phyloP scores from a whole-genome alignment of 2,113 vertebrate genomes.

The Crotalus viridis region DNA sequence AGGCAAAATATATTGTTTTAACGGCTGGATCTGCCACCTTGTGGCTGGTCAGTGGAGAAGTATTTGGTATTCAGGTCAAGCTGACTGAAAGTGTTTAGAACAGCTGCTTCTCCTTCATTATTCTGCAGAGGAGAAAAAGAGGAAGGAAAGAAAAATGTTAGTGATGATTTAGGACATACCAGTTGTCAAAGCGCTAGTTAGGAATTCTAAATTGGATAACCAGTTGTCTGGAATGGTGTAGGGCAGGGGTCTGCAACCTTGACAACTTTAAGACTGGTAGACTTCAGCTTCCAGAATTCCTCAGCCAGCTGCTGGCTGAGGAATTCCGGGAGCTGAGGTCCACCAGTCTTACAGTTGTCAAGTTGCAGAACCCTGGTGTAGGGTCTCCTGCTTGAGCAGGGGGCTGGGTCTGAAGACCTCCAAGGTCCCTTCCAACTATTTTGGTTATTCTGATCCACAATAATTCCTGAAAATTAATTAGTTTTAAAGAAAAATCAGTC shows the following conservation, averaged over 20 bases:
- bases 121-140: background rate
- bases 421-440: too few species aligned
- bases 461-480: accelerated
- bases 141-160: background rate
- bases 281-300: too few species aligned
- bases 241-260: too few species aligned
- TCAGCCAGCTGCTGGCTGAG: too few species aligned
- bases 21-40: conserved; percentile 7
- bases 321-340: too few species aligned
- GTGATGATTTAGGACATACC: background rate
- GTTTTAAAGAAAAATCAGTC: background rate
- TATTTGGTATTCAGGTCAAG: background rate
- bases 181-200: background rate
- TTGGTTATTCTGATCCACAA: background rate
- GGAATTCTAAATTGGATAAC: background rate
- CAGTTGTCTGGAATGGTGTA: too few species aligned
- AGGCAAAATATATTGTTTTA: background rate
- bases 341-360: too few species aligned
- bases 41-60: background rate
- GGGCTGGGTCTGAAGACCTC: too few species aligned
- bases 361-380: too few species aligned
- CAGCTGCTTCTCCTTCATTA: background rate
- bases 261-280: too few species aligned
- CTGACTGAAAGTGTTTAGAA: background rate
- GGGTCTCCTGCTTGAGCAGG: too few species aligned